Conservation (phyloP, 2,888 invertebrate species). For the Elysia crispata region DNA sequence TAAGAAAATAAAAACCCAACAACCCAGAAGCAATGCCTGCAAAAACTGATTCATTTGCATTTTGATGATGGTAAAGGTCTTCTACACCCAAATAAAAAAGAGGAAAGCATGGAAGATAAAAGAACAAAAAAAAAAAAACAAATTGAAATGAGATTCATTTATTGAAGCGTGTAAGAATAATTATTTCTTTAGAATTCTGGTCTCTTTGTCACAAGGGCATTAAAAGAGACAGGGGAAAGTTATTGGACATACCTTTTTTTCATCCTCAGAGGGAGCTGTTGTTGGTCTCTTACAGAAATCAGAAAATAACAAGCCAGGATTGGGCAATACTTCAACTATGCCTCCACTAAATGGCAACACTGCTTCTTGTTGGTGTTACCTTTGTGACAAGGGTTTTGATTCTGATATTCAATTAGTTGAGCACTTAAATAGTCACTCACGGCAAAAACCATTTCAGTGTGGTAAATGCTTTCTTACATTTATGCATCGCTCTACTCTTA, state of each 20-base stretch:
- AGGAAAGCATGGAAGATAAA: too few relatives aligned
- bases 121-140: too few relatives aligned
- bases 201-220: too few relatives aligned
- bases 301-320: conserved; percentile 33
- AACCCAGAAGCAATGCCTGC: too few relatives aligned
- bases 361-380: conserved; percentile 42
- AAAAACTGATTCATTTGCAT: too few relatives aligned
- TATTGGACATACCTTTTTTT: conserved; percentile 16
- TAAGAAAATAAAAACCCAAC: too few relatives aligned
- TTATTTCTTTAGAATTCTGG: too few relatives aligned
- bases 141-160: too few relatives aligned
- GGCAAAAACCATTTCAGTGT: conserved; percentile 44
- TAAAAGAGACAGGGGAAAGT: too few relatives aligned
- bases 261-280: conserved; percentile 47
- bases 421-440: conserved; percentile 31
- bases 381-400: conserved; percentile 44
- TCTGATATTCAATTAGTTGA: conserved; percentile 43
- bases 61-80: too few relatives aligned
- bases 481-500: conserved; percentile 46
- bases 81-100: too few relatives aligned
- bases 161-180: too few relatives aligned
- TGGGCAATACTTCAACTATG: neutral
- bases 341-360: neutral
- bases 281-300: conserved; percentile 31
- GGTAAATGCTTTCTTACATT: conserved; percentile 40